Evolutionary conservation across 2,888 invertebrate species (phyloP).

Genomic region (Temnothorax unifasciatus): DNA sequence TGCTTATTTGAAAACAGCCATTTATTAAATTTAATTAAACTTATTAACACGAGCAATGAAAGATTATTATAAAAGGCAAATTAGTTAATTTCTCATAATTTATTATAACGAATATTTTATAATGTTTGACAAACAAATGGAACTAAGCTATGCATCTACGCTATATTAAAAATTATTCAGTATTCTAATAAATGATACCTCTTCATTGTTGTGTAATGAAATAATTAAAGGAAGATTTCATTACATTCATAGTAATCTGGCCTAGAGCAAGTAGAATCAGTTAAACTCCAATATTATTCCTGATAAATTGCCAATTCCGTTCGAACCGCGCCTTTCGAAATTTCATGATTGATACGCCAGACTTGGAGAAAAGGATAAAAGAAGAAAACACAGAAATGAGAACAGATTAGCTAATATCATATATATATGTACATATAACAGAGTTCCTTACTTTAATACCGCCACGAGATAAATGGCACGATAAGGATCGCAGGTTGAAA

Average conservation of each 20-base stretch:
- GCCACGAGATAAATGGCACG: conserved; percentile 62
- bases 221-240: background rate
- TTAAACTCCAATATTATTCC: conserved; percentile 43
- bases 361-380: background rate
- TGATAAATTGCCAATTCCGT: conserved; percentile 45
- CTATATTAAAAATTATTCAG: background rate
- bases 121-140: background rate
- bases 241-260: conserved; percentile 2
- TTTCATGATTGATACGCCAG: conserved; percentile 61
- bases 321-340: conserved; percentile 49
- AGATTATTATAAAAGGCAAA: conserved; percentile 18
- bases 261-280: background rate
- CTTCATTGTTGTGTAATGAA: too few species aligned
- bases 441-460: conserved; percentile 81
- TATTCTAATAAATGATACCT: background rate
- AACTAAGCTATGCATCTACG: background rate
- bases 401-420: conserved; percentile 64
- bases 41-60: conserved; percentile 27
- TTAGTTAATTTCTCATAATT: conserved; percentile 20
- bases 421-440: conserved; percentile 62
- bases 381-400: conserved; percentile 46
- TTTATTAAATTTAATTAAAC: conserved; percentile 44
- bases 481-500: conserved; percentile 30
- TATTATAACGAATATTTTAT: conserved; percentile 19
- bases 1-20: conserved; percentile 30